Evolutionary conservation across 2,113 vertebrate species (phyloP).

Genomic region (Pachyramphus minor): DNA sequence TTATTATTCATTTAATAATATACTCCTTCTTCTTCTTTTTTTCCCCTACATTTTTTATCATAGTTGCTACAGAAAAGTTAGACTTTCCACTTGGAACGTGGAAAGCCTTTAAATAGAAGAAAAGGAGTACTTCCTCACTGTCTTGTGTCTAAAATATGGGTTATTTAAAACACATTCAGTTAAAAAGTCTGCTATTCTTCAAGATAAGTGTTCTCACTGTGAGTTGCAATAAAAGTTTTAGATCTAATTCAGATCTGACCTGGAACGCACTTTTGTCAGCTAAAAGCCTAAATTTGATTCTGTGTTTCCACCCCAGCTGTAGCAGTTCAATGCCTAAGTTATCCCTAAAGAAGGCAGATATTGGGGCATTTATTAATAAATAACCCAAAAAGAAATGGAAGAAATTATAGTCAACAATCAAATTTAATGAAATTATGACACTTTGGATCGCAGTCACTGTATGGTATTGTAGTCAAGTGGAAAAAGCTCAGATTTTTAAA

Average conservation of each 20-base stretch:
- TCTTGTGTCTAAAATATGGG: background rate
- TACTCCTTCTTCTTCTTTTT: background rate
- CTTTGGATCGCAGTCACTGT: background rate
- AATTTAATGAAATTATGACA: background rate
- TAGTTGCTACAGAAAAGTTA: background rate
- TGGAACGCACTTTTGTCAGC: background rate
- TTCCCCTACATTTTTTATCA: accelerated
- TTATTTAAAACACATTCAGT: background rate
- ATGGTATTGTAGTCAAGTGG: background rate
- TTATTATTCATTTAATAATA: background rate
- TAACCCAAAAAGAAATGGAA: background rate
- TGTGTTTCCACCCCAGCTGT: background rate
- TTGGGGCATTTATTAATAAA: background rate
- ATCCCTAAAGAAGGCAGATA: background rate
- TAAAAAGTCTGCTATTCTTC: background rate
- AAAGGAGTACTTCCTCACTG: background rate
- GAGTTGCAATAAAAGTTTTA: background rate
- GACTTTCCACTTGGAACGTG: background rate
- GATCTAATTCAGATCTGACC: background rate
- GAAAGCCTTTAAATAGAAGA: background rate
- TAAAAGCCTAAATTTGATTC: background rate
- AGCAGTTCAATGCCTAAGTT: background rate
- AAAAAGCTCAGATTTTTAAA: background rate
- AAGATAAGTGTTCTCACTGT: background rate
- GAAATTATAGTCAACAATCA: background rate